Base-by-base conservation (phyloP, 2,888 invertebrate species). In the Phragmatobia fuliginosa region DNA sequence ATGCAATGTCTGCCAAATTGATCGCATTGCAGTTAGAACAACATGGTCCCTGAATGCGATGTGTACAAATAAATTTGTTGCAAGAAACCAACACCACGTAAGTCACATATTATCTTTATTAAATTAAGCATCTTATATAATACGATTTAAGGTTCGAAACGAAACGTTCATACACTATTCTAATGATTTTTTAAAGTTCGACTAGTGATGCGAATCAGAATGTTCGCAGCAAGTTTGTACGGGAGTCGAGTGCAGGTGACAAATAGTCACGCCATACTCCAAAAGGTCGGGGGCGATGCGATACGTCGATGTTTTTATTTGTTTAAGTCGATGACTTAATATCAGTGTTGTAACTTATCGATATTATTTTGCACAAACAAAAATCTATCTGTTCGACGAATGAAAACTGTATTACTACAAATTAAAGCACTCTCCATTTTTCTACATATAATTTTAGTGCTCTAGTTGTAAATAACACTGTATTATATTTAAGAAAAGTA, bases 201-300 rank as follows among this genome's bases (percentile, higher is more conserved):
- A 75, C 71, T 85, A 84, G 87, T 90, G 93, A 94, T 94, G 92
- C 85, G 89, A 94, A 94, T 94, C 94, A 91, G 89, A 88, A 90
- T 94, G 92, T 93, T 91, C 87, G 86, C 89, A 88, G 89, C 90
- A 86, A 89, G 87, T 87, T 86, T 87, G 91, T 94, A 94, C 94
- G 89, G 95, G 94, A 95, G 95, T 94, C 94, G 87, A 91, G 90
- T 90, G 87, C 89, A 89, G 90, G 94, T 94, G 95, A 95, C 95
- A 95, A 95, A 95, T 94, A 94, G 95, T 93, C 93, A 92, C 91
- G 92, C 90, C 88, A 91, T 90, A 84, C 89, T 87, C 89, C 89
- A 91, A 83, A 91, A 93, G 92, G 92, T 90, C 89, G 91, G 91
- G 85, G 90, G 89, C 88, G 90, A 88, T 78, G 87, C 87, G 88